Conservation (phyloP, 2,797 vertebrate genomes). For the Petrocephalus schoutedeni region DNA sequence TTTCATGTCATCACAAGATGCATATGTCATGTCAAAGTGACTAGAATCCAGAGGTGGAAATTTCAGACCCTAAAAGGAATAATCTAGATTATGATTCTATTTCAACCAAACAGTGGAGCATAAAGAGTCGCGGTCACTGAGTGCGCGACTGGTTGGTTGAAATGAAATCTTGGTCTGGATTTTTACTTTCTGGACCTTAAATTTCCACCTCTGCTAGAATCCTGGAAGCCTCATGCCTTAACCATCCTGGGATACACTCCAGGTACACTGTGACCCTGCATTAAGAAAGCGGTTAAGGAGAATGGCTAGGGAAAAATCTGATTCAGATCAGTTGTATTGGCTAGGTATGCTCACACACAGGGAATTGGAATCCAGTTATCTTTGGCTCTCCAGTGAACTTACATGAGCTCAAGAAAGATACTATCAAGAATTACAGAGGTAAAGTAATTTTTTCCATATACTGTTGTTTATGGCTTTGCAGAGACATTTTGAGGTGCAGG, state of each 20-base stretch:
- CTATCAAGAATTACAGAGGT: background rate
- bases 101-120: background rate
- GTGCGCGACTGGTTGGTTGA: background rate
- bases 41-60: background rate
- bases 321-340: background rate
- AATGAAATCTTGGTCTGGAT: background rate
- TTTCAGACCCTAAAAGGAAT: background rate
- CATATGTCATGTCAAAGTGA: background rate
- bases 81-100: background rate
- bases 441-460: background rate
- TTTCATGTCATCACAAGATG: background rate
- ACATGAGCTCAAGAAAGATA: background rate
- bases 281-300: background rate
- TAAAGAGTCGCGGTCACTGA: background rate
- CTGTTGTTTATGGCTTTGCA: background rate
- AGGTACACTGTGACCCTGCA: background rate
- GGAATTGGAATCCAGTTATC: background rate
- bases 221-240: background rate
- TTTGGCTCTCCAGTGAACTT: background rate
- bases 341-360: background rate
- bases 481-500: background rate
- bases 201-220: background rate
- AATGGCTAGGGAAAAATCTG: background rate
- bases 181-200: background rate
- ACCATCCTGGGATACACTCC: background rate